phyloP scores from a whole-genome alignment of 1,140 invertebrate species.

The Diorhabda carinulata region DNA sequence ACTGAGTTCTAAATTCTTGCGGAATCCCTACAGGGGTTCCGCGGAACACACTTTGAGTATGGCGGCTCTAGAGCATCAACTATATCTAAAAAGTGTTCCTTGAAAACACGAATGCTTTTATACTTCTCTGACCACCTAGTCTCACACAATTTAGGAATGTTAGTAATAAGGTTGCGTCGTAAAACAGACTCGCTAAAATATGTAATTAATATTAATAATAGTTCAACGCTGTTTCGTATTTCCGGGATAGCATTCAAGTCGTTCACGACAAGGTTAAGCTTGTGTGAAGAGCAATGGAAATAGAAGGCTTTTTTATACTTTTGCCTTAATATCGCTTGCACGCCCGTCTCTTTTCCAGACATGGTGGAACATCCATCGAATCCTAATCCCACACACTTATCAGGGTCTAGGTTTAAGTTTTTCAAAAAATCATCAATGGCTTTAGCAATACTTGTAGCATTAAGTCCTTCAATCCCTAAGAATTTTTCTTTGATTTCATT shows the following conservation, averaged over 20 bases:
- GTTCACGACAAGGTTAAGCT: not conserved
- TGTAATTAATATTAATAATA: not conserved
- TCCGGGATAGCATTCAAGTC: not conserved
- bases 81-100: too few species aligned
- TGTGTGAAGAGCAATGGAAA: too few species aligned
- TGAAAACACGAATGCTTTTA: too few species aligned
- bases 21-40: too few species aligned
- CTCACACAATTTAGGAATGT: not conserved
- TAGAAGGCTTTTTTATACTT: too few species aligned
- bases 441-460: slow-evolving; percentile 29
- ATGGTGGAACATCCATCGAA: slow-evolving; percentile 32
- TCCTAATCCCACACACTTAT: slow-evolving; percentile 27
- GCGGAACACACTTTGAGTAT: too few species aligned
- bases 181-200: not conserved
- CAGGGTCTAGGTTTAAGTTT: slow-evolving; percentile 26
- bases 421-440: slow-evolving; percentile 27
- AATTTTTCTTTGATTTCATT: slow-evolving; percentile 36
- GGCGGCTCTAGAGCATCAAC: too few species aligned
- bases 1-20: too few species aligned
- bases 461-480: slow-evolving; percentile 30
- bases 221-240: not conserved
- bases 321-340: too few species aligned
- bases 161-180: not conserved
- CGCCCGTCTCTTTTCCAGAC: slow-evolving; percentile 23
- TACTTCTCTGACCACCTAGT: not conserved